phyloP scores from a whole-genome alignment of 2,797 vertebrate species.

The Gadopsis bispinosus region DNA sequence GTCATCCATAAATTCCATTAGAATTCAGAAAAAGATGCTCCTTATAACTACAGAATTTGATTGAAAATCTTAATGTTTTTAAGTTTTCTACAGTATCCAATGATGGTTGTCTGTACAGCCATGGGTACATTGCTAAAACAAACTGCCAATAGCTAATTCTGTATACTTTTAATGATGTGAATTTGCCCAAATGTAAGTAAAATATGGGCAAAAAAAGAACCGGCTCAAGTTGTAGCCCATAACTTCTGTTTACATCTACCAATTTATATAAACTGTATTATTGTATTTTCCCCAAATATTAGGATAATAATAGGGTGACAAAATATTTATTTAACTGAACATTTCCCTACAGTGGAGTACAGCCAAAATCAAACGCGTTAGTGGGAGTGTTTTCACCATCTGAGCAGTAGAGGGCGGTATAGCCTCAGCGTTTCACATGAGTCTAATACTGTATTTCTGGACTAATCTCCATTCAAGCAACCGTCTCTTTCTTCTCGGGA shows the following conservation, averaged over 20 bases:
- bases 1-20: background rate
- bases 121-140: background rate
- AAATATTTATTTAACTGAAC: background rate
- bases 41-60: background rate
- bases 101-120: background rate
- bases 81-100: background rate
- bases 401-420: slow-evolving; percentile 53
- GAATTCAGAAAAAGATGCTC: background rate
- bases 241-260: background rate
- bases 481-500: background rate
- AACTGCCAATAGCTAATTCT: too few relatives aligned
- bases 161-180: background rate
- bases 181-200: background rate
- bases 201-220: background rate
- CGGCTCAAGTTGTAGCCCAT: too few relatives aligned
- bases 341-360: background rate
- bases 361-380: background rate
- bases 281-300: too few relatives aligned
- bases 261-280: too few relatives aligned
- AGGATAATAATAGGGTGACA: background rate
- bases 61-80: background rate
- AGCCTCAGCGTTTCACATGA: background rate
- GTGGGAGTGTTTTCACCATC: background rate
- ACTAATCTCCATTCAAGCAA: background rate
- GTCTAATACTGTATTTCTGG: background rate